Base-by-base conservation (phyloP, 2,113 vertebrate species). In the Mixornis gularis region DNA sequence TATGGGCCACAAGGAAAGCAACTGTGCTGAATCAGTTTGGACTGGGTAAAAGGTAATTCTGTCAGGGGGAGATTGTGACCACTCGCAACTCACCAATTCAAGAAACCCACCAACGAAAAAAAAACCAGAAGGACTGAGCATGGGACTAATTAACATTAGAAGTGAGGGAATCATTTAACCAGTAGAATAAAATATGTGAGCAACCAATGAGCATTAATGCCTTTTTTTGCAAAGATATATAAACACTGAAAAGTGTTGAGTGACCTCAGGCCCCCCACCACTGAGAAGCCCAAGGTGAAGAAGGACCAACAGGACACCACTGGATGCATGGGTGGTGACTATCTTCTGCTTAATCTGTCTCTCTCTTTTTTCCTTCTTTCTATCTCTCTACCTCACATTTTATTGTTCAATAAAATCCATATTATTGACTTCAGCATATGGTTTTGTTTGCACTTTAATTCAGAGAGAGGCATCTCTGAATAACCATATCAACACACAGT, bases 301-400 rank as follows among this genome's bases (percentile, higher is more conserved):
- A 36, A 40, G 25, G 9, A 34, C 17, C 29, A 68, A 5, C 0
- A 0, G 19, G 19, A 44, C 0, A 1, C 19, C 25, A 15, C 29
- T 53, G n/a, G 29, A 52, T 66, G 20, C 38, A 60, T 1, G 4
- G 19, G 3, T 40, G 25, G 7, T 52, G 27, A 58, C 14, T 38
- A 14, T 30, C 24, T 40, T 56, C 49, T 55, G 17, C 12, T 30
- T 36, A 49, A 49, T 26, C 17, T 52, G 12, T 43, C 52, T 29
- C 26, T 58, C 30, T 48, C 26, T 62, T 63, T 64, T 49, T 24
- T 36, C 56, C 19, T 72, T 44, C 9, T 27, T 64, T 79, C 32
- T 17, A 9, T 32, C 27, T 65, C 27, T 58, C 51, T n/a, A 40
- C 11, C 27, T 52, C 38, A 52, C n/a, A 81, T 53, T 66, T 46